Evolutionary conservation across 2,888 invertebrate species (phyloP).

Genomic region (Cenopis cana): DNA sequence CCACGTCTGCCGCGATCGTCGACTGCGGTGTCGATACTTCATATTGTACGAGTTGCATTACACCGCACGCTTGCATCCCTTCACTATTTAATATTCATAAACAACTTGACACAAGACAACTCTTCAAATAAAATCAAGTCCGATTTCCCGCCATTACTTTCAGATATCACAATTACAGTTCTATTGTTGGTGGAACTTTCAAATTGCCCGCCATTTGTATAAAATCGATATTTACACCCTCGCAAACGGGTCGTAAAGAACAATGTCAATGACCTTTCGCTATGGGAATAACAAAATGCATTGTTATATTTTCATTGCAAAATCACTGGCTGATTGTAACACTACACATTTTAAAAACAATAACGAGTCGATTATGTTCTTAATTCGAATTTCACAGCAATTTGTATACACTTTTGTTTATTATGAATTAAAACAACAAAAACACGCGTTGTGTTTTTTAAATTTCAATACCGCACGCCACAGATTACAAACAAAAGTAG

Average conservation of each 20-base stretch:
- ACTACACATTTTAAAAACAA: constrained; percentile 21
- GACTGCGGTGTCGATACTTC: constrained; percentile 84
- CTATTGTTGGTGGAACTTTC: constrained; percentile 51
- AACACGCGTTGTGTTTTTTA: neutral
- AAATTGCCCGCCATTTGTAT: constrained; percentile 70
- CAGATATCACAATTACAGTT: neutral
- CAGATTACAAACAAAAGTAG: constrained; percentile 16
- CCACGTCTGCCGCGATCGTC: constrained; percentile 74
- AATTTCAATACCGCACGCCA: constrained; percentile 22
- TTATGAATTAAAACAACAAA: constrained; percentile 22
- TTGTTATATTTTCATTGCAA: constrained; percentile 9
- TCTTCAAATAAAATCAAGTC: constrained; percentile 30
- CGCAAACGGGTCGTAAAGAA: constrained; percentile 57
- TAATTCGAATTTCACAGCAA: constrained; percentile 24
- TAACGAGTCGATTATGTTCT: constrained; percentile 11
- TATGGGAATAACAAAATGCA: constrained; percentile 33
- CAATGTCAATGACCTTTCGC: constrained; percentile 75
- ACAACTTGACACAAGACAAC: constrained; percentile 1
- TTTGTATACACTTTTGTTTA: constrained; percentile 32
- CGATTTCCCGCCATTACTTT: constrained; percentile 32
- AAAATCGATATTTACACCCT: constrained; percentile 76
- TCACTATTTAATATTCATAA: constrained; percentile 46
- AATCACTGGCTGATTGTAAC: constrained; percentile 18
- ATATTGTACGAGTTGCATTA: constrained; percentile 88
- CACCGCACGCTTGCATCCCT: constrained; percentile 85